Evolutionary conservation across 2,888 invertebrate genomes (phyloP).

Genomic region (Rotaria macrura): DNA sequence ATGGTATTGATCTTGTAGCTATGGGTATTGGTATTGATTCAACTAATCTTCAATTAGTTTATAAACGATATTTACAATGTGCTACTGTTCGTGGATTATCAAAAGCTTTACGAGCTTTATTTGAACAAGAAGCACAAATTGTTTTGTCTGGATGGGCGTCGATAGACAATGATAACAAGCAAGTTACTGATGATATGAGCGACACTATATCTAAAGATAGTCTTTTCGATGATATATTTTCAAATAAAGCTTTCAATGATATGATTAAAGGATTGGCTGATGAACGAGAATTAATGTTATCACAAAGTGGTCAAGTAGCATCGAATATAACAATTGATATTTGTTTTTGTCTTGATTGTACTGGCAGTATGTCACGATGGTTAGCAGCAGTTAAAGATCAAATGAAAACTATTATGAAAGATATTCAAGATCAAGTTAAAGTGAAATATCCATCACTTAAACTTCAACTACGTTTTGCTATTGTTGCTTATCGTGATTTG

Average conservation of each 20-base stretch:
- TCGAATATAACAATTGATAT: neutral
- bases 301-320: neutral
- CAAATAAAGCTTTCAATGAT: neutral
- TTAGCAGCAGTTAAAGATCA: neutral
- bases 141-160: neutral
- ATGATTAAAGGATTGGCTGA: neutral
- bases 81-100: neutral
- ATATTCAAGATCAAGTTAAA: neutral
- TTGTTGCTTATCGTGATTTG: neutral
- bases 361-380: neutral
- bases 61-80: neutral
- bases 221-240: neutral
- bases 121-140: neutral
- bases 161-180: too few relatives aligned
- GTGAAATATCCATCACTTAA: neutral
- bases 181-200: too few relatives aligned
- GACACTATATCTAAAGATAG: neutral
- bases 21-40: neutral
- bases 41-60: neutral
- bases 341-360: slow-evolving; percentile 2
- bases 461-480: neutral
- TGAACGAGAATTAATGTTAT: neutral
- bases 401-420: neutral
- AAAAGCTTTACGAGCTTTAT: neutral
- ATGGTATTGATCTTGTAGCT: neutral